Conservation (phyloP, 2,797 vertebrate genomes). For the Sarcophilus harrisii region DNA sequence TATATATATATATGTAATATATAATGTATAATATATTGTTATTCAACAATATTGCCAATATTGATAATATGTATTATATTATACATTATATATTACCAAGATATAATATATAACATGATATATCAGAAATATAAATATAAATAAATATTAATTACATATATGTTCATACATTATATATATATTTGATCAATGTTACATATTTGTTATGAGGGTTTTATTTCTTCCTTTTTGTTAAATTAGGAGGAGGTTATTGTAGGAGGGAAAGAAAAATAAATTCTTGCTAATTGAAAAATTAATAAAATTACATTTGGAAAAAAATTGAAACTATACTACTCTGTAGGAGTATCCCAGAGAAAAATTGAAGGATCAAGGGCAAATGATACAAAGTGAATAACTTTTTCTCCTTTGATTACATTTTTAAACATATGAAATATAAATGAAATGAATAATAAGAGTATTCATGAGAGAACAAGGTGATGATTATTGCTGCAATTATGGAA, state of each 20-base stretch:
- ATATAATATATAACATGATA: too few relatives aligned
- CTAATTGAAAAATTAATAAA: background rate
- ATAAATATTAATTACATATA: too few relatives aligned
- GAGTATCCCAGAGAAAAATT: background rate
- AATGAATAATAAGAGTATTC: background rate
- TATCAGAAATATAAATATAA: too few relatives aligned
- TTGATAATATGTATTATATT: too few relatives aligned
- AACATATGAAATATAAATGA: background rate
- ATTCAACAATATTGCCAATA: too few relatives aligned
- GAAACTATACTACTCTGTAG: background rate
- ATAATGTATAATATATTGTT: too few relatives aligned
- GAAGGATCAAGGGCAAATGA: background rate
- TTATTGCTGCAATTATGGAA: background rate
- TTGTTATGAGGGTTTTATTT: background rate
- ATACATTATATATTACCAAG: too few relatives aligned
- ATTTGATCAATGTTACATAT: background rate
- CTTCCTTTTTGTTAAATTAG: background rate
- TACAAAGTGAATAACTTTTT: background rate
- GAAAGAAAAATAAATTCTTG: background rate
- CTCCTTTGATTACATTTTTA: background rate
- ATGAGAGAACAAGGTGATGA: background rate
- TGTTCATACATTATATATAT: background rate
- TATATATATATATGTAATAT: too few relatives aligned
- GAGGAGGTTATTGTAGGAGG: background rate
- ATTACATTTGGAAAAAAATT: background rate